Percentiles rank a stretch among this genome's conserved stretches.
These are phyloP conservation scores for Odontamblyopus lacepedii DNA, from an alignment of 2,797 vertebrate genomes.

Conservation along the genomic window DNA sequence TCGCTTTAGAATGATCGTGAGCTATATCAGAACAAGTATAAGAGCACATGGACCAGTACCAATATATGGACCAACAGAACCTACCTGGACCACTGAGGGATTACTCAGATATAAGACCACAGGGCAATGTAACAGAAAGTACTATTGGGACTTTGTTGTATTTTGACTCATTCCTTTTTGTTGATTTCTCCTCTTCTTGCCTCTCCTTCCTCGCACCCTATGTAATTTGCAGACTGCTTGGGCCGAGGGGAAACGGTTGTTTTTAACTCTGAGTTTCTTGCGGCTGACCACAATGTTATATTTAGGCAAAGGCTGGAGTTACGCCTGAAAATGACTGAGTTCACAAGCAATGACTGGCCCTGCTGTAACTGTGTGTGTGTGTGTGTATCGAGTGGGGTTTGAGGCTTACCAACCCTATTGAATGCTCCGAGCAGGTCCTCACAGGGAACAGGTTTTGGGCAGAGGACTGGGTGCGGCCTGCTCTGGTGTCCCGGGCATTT, in stretches of 20 bases:
- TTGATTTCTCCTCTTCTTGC: slow-evolving; percentile 20
- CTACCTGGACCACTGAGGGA: no score
- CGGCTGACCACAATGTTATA: slow-evolving; percentile 77
- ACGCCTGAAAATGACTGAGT: slow-evolving; percentile 76
- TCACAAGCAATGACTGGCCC: slow-evolving; percentile 63
- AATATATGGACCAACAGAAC: no score
- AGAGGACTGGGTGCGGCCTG: slow-evolving; percentile 71
- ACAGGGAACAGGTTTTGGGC: slow-evolving; percentile 67
- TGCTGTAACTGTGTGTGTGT: slow-evolving; percentile 15
- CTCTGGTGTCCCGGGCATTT: slow-evolving; percentile 56
- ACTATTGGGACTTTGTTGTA: no score
- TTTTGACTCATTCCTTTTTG: slow-evolving; percentile 21
- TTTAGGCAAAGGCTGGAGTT: slow-evolving; percentile 77
- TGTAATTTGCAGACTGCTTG: slow-evolving; percentile 77
- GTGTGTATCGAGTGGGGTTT: slow-evolving; percentile 36
- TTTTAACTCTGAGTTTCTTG: slow-evolving; percentile 78
- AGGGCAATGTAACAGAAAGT: no score
- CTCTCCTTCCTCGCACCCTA: slow-evolving; percentile 42
- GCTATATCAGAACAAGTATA: no score
- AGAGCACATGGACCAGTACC: no score
- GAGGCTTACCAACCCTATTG: slow-evolving; percentile 57
- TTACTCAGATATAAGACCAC: no score
- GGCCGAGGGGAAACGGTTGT: slow-evolving; percentile 67
- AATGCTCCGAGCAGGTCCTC: slow-evolving; percentile 54
- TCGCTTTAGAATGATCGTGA: no score